Evolutionary conservation across 2,797 vertebrate genomes (phyloP).

Genomic region (Dendrocincla fuliginosa): DNA sequence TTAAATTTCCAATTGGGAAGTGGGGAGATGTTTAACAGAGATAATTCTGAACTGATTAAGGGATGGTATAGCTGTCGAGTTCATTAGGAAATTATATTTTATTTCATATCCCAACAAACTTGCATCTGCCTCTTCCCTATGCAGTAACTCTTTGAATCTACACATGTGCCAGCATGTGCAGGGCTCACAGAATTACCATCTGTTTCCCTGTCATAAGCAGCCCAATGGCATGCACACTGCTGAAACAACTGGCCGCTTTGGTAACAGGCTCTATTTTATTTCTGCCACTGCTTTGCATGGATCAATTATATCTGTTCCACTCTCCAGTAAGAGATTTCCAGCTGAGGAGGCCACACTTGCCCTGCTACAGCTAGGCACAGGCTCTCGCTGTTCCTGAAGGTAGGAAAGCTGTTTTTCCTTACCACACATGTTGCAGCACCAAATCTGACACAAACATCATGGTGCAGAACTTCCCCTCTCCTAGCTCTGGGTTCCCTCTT

Average conservation of each 20-base stretch:
- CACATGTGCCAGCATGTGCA: slow-evolving; percentile 43
- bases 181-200: slow-evolving; percentile 59
- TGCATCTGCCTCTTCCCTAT: slow-evolving; percentile 69
- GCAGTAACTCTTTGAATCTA: slow-evolving; percentile 65
- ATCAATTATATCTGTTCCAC: neutral
- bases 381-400: neutral
- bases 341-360: neutral
- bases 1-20: slow-evolving; percentile 1
- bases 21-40: slow-evolving; percentile 3
- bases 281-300: neutral
- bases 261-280: slow-evolving; percentile 33
- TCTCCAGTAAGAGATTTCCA: neutral
- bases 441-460: neutral
- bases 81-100: slow-evolving; percentile 57
- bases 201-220: slow-evolving; percentile 65
- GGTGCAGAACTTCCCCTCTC: neutral
- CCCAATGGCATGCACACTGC: neutral
- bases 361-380: neutral
- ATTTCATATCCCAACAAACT: slow-evolving; percentile 67
- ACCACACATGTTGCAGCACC: neutral
- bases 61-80: neutral
- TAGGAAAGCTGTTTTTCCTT: neutral
- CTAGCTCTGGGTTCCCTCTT: neutral
- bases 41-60: slow-evolving; percentile 44
- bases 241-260: neutral